Evolutionary conservation across 2,113 vertebrate species (phyloP).

Genomic region (Petromus typicus): DNA sequence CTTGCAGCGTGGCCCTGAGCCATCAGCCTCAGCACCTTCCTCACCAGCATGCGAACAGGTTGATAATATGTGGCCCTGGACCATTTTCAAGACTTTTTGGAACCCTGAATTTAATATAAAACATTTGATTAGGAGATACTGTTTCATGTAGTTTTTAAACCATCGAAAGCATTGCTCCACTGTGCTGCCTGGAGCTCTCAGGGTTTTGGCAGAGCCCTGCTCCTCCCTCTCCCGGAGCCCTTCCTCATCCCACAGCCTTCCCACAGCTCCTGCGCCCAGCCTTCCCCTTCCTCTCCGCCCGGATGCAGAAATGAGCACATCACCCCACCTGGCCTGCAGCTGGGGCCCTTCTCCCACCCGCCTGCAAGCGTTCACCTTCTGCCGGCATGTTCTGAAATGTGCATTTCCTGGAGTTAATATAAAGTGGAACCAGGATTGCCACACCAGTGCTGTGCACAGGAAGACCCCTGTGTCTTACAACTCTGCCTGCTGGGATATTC

Average conservation of each 20-base stretch:
- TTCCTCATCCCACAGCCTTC: too few species aligned
- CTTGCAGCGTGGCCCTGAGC: neutral
- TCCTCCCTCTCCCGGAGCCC: fast-evolving
- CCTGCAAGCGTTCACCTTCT: too few species aligned
- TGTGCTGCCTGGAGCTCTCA: neutral
- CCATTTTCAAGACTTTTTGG: neutral
- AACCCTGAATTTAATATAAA: neutral
- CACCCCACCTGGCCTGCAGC: neutral
- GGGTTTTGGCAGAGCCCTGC: neutral
- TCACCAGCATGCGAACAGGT: too few species aligned
- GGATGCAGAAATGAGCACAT: fast-evolving
- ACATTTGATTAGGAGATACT: neutral
- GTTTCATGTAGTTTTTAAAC: neutral
- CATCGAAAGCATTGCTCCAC: neutral
- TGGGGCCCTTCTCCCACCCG: fast-evolving
- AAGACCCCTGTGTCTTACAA: neutral
- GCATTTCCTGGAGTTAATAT: neutral
- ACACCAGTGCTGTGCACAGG: fast-evolving
- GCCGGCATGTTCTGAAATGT: too few species aligned
- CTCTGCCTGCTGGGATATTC: too few species aligned
- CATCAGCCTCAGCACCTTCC: neutral
- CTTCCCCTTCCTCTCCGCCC: neutral
- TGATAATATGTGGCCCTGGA: neutral
- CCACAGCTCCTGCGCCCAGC: neutral
- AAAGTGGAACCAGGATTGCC: neutral